These are phyloP conservation scores for Sceloporus undulatus DNA, from an alignment of 2,113 vertebrate genomes.

Conservation along the genomic window DNA sequence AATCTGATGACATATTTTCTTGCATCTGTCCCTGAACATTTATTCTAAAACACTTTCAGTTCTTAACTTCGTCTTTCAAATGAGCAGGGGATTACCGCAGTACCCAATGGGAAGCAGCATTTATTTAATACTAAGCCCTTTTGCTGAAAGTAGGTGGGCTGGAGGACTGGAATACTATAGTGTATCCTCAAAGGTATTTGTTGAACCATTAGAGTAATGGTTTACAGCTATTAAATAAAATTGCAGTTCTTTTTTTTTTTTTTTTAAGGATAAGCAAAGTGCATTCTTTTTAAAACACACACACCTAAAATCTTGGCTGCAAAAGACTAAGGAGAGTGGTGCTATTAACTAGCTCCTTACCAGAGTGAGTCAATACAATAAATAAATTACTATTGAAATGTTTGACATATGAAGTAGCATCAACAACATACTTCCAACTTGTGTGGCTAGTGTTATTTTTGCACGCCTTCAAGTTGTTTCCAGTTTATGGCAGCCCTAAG, in stretches of 20 bases:
- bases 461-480: too few species aligned
- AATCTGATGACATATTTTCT: constrained; percentile 74
- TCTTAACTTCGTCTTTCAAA: constrained; percentile 80
- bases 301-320: constrained; percentile 61
- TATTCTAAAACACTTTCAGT: constrained; percentile 80
- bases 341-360: constrained; percentile 71
- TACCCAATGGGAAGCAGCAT: constrained; percentile 80
- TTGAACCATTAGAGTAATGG: constrained; percentile 83
- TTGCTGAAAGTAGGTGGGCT: constrained; percentile 51
- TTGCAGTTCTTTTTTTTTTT: constrained; percentile 81
- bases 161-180: constrained; percentile 77
- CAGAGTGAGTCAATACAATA: constrained; percentile 5
- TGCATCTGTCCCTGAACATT: constrained; percentile 75
- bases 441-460: not conserved
- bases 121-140: constrained; percentile 85
- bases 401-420: not conserved
- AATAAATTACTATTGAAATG: constrained; percentile 12
- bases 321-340: constrained; percentile 60
- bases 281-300: constrained; percentile 73
- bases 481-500: too few species aligned
- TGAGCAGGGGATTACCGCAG: constrained; percentile 79
- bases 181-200: constrained; percentile 82
- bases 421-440: not conserved
- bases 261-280: constrained; percentile 82
- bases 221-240: constrained; percentile 82